Evolutionary conservation across 35 echinoderm and acorn worm species (phyloP).

Genomic region (Heliocidaris erythrogramma): DNA sequence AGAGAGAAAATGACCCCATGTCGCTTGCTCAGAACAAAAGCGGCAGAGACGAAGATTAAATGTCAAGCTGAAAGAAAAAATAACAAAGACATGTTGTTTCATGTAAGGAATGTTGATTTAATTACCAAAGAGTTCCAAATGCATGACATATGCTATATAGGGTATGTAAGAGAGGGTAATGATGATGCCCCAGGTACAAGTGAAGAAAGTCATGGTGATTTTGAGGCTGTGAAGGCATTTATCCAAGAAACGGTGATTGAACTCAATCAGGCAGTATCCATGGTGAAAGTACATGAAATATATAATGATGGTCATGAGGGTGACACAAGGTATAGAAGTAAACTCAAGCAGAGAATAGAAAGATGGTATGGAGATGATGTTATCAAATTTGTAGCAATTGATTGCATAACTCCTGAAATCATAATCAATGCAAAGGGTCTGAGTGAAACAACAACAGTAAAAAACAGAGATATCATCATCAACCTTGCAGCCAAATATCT

Average conservation of each 20-base stretch:
- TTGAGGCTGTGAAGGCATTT: constrained; percentile 24
- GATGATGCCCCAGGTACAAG: too few relatives aligned
- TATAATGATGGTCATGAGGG: constrained; percentile 54
- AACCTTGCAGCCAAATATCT: constrained; percentile 55
- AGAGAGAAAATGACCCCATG: background rate
- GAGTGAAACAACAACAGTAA: constrained; percentile 57
- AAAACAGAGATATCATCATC: constrained; percentile 52
- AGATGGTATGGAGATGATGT: constrained; percentile 16
- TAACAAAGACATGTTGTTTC: too few relatives aligned
- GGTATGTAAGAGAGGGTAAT: constrained; percentile 45
- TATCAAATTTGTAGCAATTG: constrained; percentile 52
- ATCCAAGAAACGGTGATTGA: constrained; percentile 45
- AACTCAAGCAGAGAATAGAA: constrained; percentile 30
- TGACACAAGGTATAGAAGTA: background rate
- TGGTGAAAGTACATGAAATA: constrained; percentile 56
- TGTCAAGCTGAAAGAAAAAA: too few relatives aligned
- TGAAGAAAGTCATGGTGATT: too few relatives aligned
- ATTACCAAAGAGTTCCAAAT: constrained; percentile 50
- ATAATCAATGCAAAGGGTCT: constrained; percentile 54
- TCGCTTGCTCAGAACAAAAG: constrained; percentile 42
- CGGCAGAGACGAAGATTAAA: background rate
- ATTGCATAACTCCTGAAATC: constrained; percentile 49
- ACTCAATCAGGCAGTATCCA: constrained; percentile 57
- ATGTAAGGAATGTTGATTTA: constrained; percentile 36
- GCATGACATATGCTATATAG: constrained; percentile 36